A percentile compares a stretch with the other conserved stretches of the same genome.
phyloP scores from a whole-genome alignment of 1,140 invertebrate genomes.

The Mesaphorura yosii region DNA sequence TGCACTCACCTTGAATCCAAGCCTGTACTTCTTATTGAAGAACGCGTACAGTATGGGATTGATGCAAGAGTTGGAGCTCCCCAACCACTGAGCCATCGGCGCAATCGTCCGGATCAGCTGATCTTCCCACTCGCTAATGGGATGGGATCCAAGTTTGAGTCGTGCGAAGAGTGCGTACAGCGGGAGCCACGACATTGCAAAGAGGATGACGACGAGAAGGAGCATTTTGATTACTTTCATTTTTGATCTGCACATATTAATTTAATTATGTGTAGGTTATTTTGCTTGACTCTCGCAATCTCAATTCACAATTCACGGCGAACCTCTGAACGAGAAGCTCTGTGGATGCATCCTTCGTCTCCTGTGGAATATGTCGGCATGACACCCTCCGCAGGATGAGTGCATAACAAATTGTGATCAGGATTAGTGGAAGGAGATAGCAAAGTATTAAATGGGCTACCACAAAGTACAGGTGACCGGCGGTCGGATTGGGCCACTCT shows the following conservation, averaged over 20 bases:
- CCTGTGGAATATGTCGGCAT: constrained; percentile 32
- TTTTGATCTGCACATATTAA: too few relatives aligned
- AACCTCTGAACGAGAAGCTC: constrained; percentile 31
- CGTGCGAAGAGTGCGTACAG: constrained; percentile 79
- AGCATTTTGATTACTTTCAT: constrained; percentile 94
- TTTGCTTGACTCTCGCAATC: too few relatives aligned
- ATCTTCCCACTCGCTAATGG: constrained; percentile 57
- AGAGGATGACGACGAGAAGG: constrained; percentile 83
- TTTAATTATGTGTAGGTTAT: too few relatives aligned
- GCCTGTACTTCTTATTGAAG: constrained; percentile 30
- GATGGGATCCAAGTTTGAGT: constrained; percentile 62
- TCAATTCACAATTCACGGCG: too few relatives aligned
- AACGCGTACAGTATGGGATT: constrained; percentile 67
- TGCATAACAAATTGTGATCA: constrained; percentile 41
- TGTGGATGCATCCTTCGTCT: constrained; percentile 31
- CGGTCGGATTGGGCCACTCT: constrained; percentile 35
- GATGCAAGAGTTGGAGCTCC: constrained; percentile 89
- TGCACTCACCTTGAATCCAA: too few relatives aligned
- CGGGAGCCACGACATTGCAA: constrained; percentile 88
- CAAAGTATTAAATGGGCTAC: constrained; percentile 44
- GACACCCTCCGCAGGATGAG: constrained; percentile 37
- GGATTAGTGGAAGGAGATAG: constrained; percentile 38
- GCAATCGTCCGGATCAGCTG: constrained; percentile 65
- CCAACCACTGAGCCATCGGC: constrained; percentile 91
- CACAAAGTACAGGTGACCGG: constrained; percentile 40